A percentile compares a stretch with the other conserved stretches of the same genome.
These are phyloP conservation scores for Smittia aterrima DNA, from an alignment of 2,888 invertebrate species.

Conservation along the genomic window DNA sequence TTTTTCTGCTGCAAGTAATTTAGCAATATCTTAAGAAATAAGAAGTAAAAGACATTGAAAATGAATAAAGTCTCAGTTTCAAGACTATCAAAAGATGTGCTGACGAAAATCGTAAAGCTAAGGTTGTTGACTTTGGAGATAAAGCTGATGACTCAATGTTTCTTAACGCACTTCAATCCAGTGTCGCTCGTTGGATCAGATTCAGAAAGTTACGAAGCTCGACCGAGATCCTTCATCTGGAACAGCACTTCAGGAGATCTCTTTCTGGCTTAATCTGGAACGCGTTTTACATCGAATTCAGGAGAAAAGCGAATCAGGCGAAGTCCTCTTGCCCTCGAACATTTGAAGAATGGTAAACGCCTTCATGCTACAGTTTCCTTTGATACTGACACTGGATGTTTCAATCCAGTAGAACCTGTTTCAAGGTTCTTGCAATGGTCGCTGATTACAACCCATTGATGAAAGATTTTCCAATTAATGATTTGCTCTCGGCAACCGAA, in stretches of 20 bases:
- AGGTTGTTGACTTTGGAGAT: constrained; percentile 95
- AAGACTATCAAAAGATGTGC: constrained; percentile 91
- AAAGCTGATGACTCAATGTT: constrained; percentile 95
- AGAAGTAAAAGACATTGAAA: no score
- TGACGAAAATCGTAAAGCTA: constrained; percentile 89
- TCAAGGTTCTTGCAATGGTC: constrained; percentile 91
- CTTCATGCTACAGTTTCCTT: constrained; percentile 99
- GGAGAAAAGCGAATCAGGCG: constrained; percentile 94
- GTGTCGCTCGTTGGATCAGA: constrained; percentile 98
- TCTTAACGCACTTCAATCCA: constrained; percentile 93
- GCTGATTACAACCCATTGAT: constrained; percentile 98
- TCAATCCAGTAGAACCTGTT: no score
- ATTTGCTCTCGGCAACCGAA: constrained; percentile 94
- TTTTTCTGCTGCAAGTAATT: no score
- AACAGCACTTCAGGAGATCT: constrained; percentile 96
- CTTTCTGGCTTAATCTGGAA: constrained; percentile 98
- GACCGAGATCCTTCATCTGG: constrained; percentile 98
- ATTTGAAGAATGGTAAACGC: constrained; percentile 95
- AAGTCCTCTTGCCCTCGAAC: constrained; percentile 91
- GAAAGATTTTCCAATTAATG: constrained; percentile 99
- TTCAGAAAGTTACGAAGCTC: constrained; percentile 97
- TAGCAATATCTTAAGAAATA: no score
- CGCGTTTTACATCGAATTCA: constrained; percentile 93
- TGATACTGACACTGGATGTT: constrained; percentile 97
- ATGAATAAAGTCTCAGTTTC: no score